Percentiles rank a stretch among this genome's conserved stretches.
Conservation (phyloP, 2,797 vertebrate species). For the Cyprinella venusta region DNA sequence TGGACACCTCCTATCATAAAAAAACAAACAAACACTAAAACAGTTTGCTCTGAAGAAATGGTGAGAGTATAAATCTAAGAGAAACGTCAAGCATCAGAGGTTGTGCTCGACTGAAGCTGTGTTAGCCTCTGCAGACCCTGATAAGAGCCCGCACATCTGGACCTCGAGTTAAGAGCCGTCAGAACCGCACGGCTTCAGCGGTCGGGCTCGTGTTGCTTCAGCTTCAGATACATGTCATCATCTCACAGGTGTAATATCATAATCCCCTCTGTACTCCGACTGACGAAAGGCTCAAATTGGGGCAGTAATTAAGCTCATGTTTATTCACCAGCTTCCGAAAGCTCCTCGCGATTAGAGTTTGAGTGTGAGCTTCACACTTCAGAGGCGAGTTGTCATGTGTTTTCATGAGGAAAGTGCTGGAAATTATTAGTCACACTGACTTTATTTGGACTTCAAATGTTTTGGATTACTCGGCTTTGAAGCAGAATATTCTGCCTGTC, state of each 20-base stretch:
- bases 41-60: not conserved
- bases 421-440: constrained; percentile 63
- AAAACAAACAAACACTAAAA: too few species aligned
- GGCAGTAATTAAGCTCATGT: constrained; percentile 69
- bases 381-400: constrained; percentile 57
- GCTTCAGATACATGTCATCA: constrained; percentile 57
- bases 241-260: constrained; percentile 69
- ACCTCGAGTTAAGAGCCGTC: not conserved
- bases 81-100: not conserved
- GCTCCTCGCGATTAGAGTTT: constrained; percentile 54
- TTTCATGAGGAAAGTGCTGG: constrained; percentile 59
- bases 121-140: too few species aligned
- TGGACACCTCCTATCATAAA: not conserved
- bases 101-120: not conserved
- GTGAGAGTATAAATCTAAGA: not conserved
- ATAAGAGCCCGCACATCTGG: not conserved
- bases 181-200: too few species aligned
- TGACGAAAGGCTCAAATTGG: constrained; percentile 55
- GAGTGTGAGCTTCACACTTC: constrained; percentile 53
- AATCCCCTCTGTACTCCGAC: constrained; percentile 63
- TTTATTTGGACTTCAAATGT: constrained; percentile 8
- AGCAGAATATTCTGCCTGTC: not conserved
- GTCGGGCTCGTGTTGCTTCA: too few species aligned
- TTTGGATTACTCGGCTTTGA: constrained; percentile 9
- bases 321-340: constrained; percentile 71